Base-by-base conservation (phyloP, 1,140 invertebrate species). In the Bombyx mandarina region DNA sequence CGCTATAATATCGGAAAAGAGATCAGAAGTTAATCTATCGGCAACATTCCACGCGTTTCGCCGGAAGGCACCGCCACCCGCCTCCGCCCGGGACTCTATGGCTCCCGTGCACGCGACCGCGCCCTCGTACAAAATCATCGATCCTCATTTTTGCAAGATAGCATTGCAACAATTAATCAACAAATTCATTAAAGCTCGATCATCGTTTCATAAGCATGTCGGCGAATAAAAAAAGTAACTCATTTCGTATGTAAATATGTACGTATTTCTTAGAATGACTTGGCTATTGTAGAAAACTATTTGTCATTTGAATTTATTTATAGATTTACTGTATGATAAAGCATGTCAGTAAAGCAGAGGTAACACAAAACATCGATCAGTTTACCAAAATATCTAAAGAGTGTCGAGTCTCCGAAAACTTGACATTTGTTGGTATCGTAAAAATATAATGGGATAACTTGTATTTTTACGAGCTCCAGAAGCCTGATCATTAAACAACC, bases 1-100 rank as follows among this genome's bases (percentile, higher is more conserved):
- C 62, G 73, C 75, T 75, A 78, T 86, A 82, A 83, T 86, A 86
- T 86, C 81, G 79, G 79, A 78, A 84, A 86, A 84, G 81, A 86
- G 81, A 86, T 84, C 82, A 86, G 81, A 84, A 86, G 82, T 86
- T 86, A 86, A 86, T 86, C 79, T 86, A 86, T 86, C 81, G 81
- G 79, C 81, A 86, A 84, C 79, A 86, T 84, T 86, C 77, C 76
- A 77, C 72, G 79, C 75, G 75, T 80, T 84, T 80, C 69, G 81
- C 81, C 81, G 82, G 82, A 84, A 86, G 81, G 82, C 81, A 86
- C 53, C 71, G 65, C 59, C 61, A 60, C 58, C 51, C 60, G 60
- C 67, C 66, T 63, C 66, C 67, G 69, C 65, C 65, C 65, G 43
- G 18, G 18, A 68, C 69, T 67, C 75, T 69, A 77, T 70, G 63